Conservation (phyloP, 2,888 invertebrate genomes). For the Torymus texanus region DNA sequence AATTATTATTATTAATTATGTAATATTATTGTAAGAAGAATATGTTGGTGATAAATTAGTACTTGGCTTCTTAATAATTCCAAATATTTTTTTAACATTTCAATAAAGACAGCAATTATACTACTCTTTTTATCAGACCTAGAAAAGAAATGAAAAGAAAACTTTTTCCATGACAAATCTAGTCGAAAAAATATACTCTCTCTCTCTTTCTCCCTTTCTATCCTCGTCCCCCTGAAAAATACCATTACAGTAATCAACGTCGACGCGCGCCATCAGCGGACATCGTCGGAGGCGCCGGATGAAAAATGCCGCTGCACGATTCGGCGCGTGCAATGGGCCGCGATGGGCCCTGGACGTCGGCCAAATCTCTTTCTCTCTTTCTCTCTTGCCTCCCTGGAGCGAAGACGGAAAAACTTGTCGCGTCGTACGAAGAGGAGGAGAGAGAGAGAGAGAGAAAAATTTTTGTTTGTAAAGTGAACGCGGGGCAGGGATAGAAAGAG, state of each 20-base stretch:
- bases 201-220: background rate
- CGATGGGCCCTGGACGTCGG: conserved; percentile 61
- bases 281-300: conserved; percentile 9
- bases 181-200: background rate
- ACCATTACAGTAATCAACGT: conserved; percentile 38
- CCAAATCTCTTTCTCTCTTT: conserved; percentile 63
- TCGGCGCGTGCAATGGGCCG: conserved; percentile 63
- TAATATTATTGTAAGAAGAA: too few relatives aligned
- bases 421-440: conserved; percentile 7
- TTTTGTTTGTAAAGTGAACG: too few relatives aligned
- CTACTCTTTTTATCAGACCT: too few relatives aligned
- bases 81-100: too few relatives aligned
- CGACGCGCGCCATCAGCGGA: background rate
- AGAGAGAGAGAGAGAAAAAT: too few relatives aligned
- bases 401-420: conserved; percentile 40
- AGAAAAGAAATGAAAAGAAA: background rate
- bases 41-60: too few relatives aligned
- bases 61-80: too few relatives aligned
- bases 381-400: conserved; percentile 38
- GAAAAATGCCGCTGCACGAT: conserved; percentile 53
- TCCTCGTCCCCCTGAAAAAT: conserved; percentile 14
- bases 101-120: too few relatives aligned
- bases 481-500: too few relatives aligned
- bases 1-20: too few relatives aligned
- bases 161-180: too few relatives aligned